Base-by-base conservation (phyloP, 1,140 invertebrate species). In the Metaphire vulgaris region DNA sequence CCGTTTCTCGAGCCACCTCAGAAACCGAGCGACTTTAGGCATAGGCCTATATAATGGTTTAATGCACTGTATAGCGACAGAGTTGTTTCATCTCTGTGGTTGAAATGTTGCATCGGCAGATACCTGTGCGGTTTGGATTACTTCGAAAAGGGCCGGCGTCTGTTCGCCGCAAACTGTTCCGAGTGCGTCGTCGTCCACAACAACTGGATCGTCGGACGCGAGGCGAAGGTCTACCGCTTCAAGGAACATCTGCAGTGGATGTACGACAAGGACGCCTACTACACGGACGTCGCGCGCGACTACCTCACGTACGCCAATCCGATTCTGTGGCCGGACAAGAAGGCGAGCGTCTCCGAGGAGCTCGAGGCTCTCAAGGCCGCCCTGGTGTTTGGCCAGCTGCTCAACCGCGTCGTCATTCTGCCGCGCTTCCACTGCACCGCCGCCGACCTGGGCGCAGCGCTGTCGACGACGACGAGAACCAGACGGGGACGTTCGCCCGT, bases 161-260 rank as follows among this genome's bases (percentile, higher is more conserved):
- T 32, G 14, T 78, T 75, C 32, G 72, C 73, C 29, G 16, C n/a
- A 1, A 56, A 32, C 26, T 65, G 72, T 69, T 32, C 56, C 6
- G 32, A 65, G 0, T 74, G 72, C 64, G 32, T 70, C 32, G 76
- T 77, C 16, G 64, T 77, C 1, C 76, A 77, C 56, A 77, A 77
- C 41, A 77, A 77, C 72, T 77, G 76, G 76, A 77, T 77, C 29
- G 76, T 77, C 30, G 32, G 29, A 1, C 76, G 68, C n/a, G 76
- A 77, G 34, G 76, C 76, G n/a, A 77, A 77, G 68, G 32, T 68
- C 2, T 77, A 77, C 76, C 30, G 76, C 14, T 74, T 75, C 68
- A 68, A 70, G 29, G 76, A 77, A 29, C 64, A 69, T 16, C 73
- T 69, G 14, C 32, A 69, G 28, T 77, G 76, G 76, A 28, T 76